These are phyloP conservation scores for Grammomys dolichurus DNA, from an alignment of 2,113 vertebrate species.

Conservation along the genomic window DNA sequence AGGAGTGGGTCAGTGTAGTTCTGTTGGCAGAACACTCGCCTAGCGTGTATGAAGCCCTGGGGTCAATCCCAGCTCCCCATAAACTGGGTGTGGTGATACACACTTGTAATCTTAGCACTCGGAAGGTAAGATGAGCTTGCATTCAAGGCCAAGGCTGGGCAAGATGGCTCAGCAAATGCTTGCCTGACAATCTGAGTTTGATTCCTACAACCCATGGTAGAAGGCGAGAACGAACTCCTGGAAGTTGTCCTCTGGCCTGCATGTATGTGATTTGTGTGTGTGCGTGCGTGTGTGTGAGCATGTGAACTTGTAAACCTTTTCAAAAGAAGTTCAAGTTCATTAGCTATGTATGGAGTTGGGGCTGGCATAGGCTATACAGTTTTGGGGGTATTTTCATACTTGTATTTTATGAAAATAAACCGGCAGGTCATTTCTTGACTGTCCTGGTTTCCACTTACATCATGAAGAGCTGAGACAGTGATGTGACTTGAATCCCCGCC, in stretches of 20 bases:
- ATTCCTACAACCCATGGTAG: not conserved
- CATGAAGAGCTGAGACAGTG: not conserved
- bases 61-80: not conserved
- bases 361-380: not conserved
- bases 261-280: not conserved
- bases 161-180: not conserved
- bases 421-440: not conserved
- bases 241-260: not conserved
- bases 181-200: not conserved
- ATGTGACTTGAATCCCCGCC: not conserved
- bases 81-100: not conserved
- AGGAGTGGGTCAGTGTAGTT: not conserved
- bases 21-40: not conserved
- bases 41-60: not conserved
- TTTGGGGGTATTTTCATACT: not conserved
- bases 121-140: not conserved
- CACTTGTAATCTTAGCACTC: not conserved
- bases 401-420: not conserved
- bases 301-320: not conserved
- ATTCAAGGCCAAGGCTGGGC: not conserved
- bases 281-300: not conserved
- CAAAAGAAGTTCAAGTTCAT: not conserved
- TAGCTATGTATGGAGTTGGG: not conserved
- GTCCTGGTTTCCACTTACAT: not conserved
- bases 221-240: not conserved